Base-by-base conservation (phyloP, 53 echinoderm and acorn worm genomes). In the Luidia sarsii region DNA sequence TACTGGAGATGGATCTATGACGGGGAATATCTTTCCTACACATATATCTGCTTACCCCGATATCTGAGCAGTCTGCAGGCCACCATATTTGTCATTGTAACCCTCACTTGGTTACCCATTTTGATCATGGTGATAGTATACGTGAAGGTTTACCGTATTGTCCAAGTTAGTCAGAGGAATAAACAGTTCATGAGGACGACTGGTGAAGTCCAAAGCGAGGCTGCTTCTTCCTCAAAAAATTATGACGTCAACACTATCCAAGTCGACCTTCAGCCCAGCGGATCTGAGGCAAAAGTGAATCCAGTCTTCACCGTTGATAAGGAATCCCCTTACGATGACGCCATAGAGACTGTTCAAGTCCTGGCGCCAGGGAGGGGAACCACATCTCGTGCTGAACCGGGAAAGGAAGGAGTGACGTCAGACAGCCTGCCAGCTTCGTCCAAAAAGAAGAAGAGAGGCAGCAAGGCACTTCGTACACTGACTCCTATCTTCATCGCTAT, bases 381-480 rank as follows among this genome's bases (percentile, higher is more conserved):
- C n/a, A 7, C 7, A 6, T 11, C 64, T 23, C 5, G 36, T 14
- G 11, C 6, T 16, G 35, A 64, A 64, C 13, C n/a, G 34, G 37
- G 37, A 64, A 14, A 6, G 18, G 16, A 11, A 5, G 64, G 36
- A 11, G 36, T 0, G 16, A 37, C 28, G n/a, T 11, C 64, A 8
- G 5, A 23, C 64, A 64, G 16, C 64, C 18, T 11, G 29, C 64
- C 11, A 16, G 15, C 18, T 35, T 11, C 15, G 15, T 64, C 64
- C 15, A 64, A 37, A n/a, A 11, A 16, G 35, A 64, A 35, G 64
- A 64, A 11, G 16, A 64, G n/a, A 37, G 64, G 21, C n/a, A 64
- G 36, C 28, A 64, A 64, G 22, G 64, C 64, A 15, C 36, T 64
- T 3, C 64, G 64, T n/a, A 64, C 64, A 15, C 21, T 64, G 38